Conservation (phyloP, 1,140 invertebrate genomes). For the Helicorthomorpha holstii region DNA sequence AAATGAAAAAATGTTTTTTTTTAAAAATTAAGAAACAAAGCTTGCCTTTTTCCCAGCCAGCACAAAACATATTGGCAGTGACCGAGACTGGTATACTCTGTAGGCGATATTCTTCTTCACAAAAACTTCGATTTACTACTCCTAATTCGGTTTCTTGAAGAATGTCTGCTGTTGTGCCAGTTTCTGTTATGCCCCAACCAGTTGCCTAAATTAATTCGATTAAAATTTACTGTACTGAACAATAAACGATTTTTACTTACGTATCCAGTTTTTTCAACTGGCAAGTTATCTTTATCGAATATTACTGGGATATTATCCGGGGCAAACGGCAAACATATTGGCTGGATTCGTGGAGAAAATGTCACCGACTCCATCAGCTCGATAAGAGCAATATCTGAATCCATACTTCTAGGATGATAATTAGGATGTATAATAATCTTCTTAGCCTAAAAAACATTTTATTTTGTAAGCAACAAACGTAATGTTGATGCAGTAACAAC, state of each 20-base stretch:
- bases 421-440: background rate
- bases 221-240: background rate
- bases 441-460: background rate
- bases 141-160: background rate
- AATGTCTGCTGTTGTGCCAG: background rate
- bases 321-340: background rate
- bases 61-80: background rate
- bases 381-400: background rate
- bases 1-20: too few relatives aligned
- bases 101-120: background rate
- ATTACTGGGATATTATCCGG: background rate
- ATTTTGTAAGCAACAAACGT: too few relatives aligned
- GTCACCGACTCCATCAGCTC: background rate
- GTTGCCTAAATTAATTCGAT: background rate
- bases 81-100: background rate
- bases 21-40: too few relatives aligned
- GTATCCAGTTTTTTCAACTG: background rate
- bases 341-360: background rate
- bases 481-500: too few relatives aligned
- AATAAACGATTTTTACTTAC: background rate
- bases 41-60: background rate
- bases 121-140: background rate
- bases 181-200: background rate
- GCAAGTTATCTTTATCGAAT: background rate
- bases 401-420: background rate